Evolutionary conservation across 2,888 invertebrate genomes (phyloP), one percentile per base, ranked within the genome.

Genomic region (Sinopyrophorus schimmeli): DNA sequence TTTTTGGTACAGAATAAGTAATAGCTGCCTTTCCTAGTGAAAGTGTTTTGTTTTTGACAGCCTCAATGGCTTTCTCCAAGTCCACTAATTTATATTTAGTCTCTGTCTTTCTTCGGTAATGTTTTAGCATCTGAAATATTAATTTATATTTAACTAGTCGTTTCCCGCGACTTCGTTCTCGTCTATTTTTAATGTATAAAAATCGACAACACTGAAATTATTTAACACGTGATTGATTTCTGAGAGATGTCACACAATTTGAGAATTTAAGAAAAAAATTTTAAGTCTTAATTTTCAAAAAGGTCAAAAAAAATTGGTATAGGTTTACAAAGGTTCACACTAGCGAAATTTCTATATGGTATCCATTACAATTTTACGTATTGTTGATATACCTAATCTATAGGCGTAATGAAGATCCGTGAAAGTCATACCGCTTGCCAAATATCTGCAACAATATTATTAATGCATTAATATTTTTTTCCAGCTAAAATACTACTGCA

Each of bases 381-480:
- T 64, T 39, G 67, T 69, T 41, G 63, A 41, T 7, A 54, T 47
- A 47, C 66, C 68, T 11, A 71, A 38, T 44, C 66, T 57, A 53
- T 59, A 70, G 34, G 48, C 50, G 53, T 63, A 65, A 6, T 63
- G 59, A 31, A 71, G 48, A 39, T 64, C 61, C 41, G 59, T 59
- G 51, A 54, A 64, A 28, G 61, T 60, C 15, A 57, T 55, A 9
- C 65, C 62, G 27, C 61, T 66, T 18, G 62, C 60, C 21, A 65
- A 38, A 52, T 55, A 64, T 51, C 64, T 65, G 47, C 54, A 63
- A n/a, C n/a, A n/a, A n/a, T n/a, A n/a, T n/a, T n/a, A n/a, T n/a
- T 46, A 55, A 63, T n/a, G n/a, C n/a, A n/a, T n/a, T 14, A 3
- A 20, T n/a, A 39, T 28, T 40, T 3, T 7, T 40, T 27, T 40